Evolutionary conservation across 1,140 invertebrate species (phyloP), one percentile per base, ranked within the genome.

Genomic region (Chrysopa pallens): DNA sequence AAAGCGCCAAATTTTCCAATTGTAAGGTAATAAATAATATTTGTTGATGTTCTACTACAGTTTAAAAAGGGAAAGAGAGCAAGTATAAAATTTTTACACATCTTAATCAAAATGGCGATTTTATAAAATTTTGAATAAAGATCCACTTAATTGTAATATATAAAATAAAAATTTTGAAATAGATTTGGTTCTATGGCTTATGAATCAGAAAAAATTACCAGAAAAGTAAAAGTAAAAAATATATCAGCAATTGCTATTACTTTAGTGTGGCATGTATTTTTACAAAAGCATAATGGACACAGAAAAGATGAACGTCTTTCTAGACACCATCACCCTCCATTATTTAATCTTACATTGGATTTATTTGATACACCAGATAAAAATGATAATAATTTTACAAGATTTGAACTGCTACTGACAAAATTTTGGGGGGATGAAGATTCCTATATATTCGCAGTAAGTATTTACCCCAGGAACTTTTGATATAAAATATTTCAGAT

Each of bases 21-120:
- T 8, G 36, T 60, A 11, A 60, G 56, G 56, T 58, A 33, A n/a
- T n/a, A n/a, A n/a, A n/a, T n/a, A n/a, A 11, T 8, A 27, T 15
- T 17, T 43, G 11, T 8, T 37, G 6, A 8, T 7, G 6, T 8
- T 43, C 2, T 38, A n/a, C n/a, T n/a, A n/a, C n/a, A n/a, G n/a
- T n/a, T n/a, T n/a, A n/a, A n/a, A n/a, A n/a, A n/a, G n/a, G n/a
- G n/a, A n/a, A n/a, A n/a, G n/a, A n/a, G n/a, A n/a, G n/a, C n/a
- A n/a, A n/a, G n/a, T n/a, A n/a, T n/a, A n/a, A n/a, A n/a, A n/a
- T n/a, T n/a, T n/a, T n/a, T n/a, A n/a, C n/a, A n/a, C n/a, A n/a
- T n/a, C n/a, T n/a, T n/a, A n/a, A n/a, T n/a, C n/a, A n/a, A n/a
- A n/a, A n/a, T n/a, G n/a, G n/a, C n/a, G n/a, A n/a, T n/a, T n/a